Conservation (phyloP, 2,113 vertebrate species). For the Phyllostomus discolor region DNA sequence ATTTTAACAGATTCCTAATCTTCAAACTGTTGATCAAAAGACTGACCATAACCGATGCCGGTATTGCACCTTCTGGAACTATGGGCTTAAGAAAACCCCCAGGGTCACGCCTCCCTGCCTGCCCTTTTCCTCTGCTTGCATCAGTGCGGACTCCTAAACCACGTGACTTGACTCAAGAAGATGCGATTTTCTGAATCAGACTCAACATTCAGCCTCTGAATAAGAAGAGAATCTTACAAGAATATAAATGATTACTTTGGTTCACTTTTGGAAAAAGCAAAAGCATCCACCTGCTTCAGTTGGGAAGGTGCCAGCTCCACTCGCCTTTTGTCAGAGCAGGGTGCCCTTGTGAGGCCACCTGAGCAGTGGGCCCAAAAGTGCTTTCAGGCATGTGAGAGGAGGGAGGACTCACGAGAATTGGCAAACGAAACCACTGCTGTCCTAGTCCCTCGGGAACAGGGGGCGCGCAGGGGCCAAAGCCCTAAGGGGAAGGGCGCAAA, state of each 20-base stretch:
- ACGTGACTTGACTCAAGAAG: constrained; percentile 81
- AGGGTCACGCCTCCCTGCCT: constrained; percentile 80
- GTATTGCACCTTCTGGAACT: constrained; percentile 89
- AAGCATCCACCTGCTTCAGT: constrained; percentile 70
- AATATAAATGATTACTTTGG: constrained; percentile 62
- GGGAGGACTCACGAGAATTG: constrained; percentile 36
- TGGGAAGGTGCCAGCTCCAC: constrained; percentile 70
- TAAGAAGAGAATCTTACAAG: constrained; percentile 72
- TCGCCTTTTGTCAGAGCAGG: constrained; percentile 79
- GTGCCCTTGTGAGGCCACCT: constrained; percentile 78
- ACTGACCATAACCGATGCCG: constrained; percentile 80
- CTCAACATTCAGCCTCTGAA: constrained; percentile 73
- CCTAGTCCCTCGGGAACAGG: constrained; percentile 62
- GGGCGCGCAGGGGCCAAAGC: constrained; percentile 41
- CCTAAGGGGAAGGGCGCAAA: constrained; percentile 10
- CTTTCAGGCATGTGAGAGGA: constrained; percentile 65
- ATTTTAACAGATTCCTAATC: constrained; percentile 90
- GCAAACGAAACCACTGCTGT: constrained; percentile 8
- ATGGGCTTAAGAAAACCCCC: constrained; percentile 80
- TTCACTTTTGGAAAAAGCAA: constrained; percentile 61
- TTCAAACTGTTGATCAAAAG: constrained; percentile 74
- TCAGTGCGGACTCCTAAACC: constrained; percentile 84
- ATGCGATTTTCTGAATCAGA: constrained; percentile 74
- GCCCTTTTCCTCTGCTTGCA: constrained; percentile 82
- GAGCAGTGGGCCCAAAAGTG: constrained; percentile 86